Evolutionary conservation across 37 sponge, comb jelly and placozoan genomes (phyloP), one percentile per base, ranked within the genome.

Genomic region (Eunapius fragilis): DNA sequence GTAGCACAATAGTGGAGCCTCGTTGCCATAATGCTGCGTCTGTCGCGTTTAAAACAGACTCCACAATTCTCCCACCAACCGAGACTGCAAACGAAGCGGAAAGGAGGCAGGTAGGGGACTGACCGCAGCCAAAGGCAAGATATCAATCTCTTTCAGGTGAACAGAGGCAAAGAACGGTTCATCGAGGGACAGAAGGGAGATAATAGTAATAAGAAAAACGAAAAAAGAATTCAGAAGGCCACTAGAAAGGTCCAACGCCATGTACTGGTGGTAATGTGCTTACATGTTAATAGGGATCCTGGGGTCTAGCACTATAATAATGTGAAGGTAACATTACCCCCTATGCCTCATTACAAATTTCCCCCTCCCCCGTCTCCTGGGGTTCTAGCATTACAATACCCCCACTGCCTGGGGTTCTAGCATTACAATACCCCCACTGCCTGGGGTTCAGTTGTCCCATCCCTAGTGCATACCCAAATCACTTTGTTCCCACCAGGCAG

Each of bases 161-260:
- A 74, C 23, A 48, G 27, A 25, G 69, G 37, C 2, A 28, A 79
- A 74, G 84, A 45, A 45, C 70, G 48, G 31, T 0, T 37, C 19
- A 84, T 37, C n/a, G 75, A 70, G 28, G 26, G 27, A 72, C 37
- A 84, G 34, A 79, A 58, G 17, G 14, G 37, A 31, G 37, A 68
- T 19, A 74, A 88, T 69, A 87, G 49, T 19, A 74, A 88, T 69
- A 87, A 88, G 58, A 76, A 79, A 25, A 50, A 77, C 27, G 67
- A 84, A 77, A 85, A 85, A 25, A 78, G 79, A 58, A 77, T 88
- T 36, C 73, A 88, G 14, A 76, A 70, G 50, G 89, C 86, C 23
- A 22, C 70, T 22, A 80, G 79, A 25, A 79, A 87, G 74, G 87
- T 76, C 25, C 47, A 58, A 25, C 4, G 7, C 6, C 58, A 58